Conservation (phyloP, 2,888 invertebrate genomes). For the Lymantria dispar region DNA sequence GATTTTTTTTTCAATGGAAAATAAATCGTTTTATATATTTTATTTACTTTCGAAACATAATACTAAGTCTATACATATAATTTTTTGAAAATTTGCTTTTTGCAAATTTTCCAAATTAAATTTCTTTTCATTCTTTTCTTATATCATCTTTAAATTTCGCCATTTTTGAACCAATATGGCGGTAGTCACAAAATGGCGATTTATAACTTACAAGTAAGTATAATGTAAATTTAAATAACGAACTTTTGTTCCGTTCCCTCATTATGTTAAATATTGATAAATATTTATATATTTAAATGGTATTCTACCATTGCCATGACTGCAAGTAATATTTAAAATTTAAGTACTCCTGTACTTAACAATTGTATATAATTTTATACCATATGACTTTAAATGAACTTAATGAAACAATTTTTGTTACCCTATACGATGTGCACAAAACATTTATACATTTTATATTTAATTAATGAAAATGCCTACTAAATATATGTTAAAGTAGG, state of each 20-base stretch:
- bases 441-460: constrained; percentile 3
- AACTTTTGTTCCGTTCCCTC: too few species aligned
- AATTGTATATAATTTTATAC: not conserved
- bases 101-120: not conserved
- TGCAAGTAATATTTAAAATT: not conserved
- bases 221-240: not conserved
- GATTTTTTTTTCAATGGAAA: not conserved
- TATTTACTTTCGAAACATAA: not conserved
- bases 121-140: not conserved
- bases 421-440: not conserved
- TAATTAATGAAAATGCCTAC: not conserved
- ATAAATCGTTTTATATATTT: not conserved
- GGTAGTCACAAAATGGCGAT: too few species aligned
- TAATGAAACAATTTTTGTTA: not conserved
- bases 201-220: not conserved
- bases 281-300: too few species aligned
- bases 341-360: constrained; percentile 15
- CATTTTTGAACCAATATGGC: too few species aligned
- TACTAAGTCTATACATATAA: not conserved
- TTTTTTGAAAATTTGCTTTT: not conserved
- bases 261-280: too few species aligned
- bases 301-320: too few species aligned
- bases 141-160: too few species aligned
- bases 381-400: not conserved
- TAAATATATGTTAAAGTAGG: too few species aligned